A percentile compares a stretch with the other conserved stretches of the same genome.
Conservation (phyloP, 2,797 vertebrate species). For the Fistularia commersonii region DNA sequence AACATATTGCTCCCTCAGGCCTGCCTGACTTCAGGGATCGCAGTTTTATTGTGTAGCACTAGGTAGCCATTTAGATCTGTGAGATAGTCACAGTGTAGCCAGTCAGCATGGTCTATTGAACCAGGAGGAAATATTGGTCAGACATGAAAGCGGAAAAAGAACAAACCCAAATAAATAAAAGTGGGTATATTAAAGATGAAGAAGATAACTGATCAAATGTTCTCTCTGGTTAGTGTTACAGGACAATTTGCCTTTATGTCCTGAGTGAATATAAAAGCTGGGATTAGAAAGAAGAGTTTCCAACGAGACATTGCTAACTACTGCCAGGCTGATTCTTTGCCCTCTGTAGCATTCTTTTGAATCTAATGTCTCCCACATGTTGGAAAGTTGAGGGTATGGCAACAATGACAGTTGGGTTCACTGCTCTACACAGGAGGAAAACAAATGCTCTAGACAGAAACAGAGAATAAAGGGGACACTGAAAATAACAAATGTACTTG, state of each 20-base stretch:
- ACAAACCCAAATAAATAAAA: constrained; percentile 11
- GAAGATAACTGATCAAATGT: not conserved
- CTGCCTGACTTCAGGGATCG: no score
- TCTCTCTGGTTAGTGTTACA: constrained; percentile 33
- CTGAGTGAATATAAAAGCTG: constrained; percentile 24
- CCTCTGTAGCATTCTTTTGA: constrained; percentile 47
- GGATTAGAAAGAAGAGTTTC: constrained; percentile 35
- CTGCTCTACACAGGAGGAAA: constrained; percentile 15
- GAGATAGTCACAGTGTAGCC: no score
- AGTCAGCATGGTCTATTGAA: not conserved
- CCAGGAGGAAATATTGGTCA: constrained; percentile 9
- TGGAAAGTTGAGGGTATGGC: constrained; percentile 33
- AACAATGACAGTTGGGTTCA: constrained; percentile 34
- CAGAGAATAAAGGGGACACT: not conserved
- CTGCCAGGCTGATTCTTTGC: constrained; percentile 43
- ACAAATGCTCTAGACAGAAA: constrained; percentile 20
- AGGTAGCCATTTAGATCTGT: no score
- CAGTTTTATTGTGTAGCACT: no score
- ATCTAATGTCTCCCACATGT: constrained; percentile 69
- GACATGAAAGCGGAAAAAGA: constrained; percentile 28
- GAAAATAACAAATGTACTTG: constrained; percentile 31
- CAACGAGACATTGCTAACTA: constrained; percentile 42
- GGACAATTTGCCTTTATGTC: constrained; percentile 19
- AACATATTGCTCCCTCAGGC: no score
- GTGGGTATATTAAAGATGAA: constrained; percentile 4